Evolutionary conservation across 2,888 invertebrate genomes (phyloP), one percentile per base, ranked within the genome.

Genomic region (Itoplectis maculator): DNA sequence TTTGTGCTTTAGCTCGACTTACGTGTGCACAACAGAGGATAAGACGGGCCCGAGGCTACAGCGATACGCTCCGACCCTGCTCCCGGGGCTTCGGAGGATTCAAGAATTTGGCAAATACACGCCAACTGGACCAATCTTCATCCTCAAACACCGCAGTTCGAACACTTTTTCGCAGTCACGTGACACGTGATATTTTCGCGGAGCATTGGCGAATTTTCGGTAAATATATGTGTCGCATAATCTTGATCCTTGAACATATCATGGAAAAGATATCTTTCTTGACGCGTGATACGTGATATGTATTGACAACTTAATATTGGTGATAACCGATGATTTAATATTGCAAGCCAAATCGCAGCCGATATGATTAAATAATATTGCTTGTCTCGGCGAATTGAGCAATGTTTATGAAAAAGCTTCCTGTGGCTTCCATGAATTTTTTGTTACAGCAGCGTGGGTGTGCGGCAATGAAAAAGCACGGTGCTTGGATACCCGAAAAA

Each of bases 1-100:
- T 91, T 89, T 90, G 88, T 88, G 86, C 72, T 75, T 75, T 73
- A 45, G 70, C 61, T 47, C 13, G 42, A 42, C 63, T 40, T 51
- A 61, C 49, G 8, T 59, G 49, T 59, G 40, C 29, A 74, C 15
- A 40, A 35, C n/a, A 40, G 29, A 54, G 51, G 45, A 69, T 80
- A 75, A 80, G 75, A 68, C 49, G 37, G 23, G n/a, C 59, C 18
- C 59, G 59, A 69, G 76, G 76, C 66, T 47, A 13, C 15, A 8
- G n/a, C n/a, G 45, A 68, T 40, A 40, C 76, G 54, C 37, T 29
- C 37, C n/a, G 65, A 69, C 15, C 18, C 11, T 15, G 37, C 54
- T 45, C 42, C 51, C 15, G n/a, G n/a, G n/a, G 63, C 15, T 9
- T 20, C 9, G 47, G 11, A 35, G 42, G 45, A n/a, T 66, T 66